Percentiles rank a stretch among this genome's conserved stretches.
Conservation (phyloP, 2,113 vertebrate species). For the Heterochromis multidens region DNA sequence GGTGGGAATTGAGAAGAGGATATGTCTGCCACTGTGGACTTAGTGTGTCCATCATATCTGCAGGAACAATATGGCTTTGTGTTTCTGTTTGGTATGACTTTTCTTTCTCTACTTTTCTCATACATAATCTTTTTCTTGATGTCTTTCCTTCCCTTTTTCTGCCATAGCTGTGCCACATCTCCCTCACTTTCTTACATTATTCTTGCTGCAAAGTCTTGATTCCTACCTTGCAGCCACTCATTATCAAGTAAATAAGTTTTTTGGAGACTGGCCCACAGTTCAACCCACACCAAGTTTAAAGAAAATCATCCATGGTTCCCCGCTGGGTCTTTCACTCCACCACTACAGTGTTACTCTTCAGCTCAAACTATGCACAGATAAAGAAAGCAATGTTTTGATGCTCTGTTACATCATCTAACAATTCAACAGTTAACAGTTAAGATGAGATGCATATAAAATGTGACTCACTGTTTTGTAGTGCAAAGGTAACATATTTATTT, state of each 20-base stretch:
- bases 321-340: not conserved
- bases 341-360: not conserved
- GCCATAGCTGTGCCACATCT: not conserved
- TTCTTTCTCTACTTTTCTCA: not conserved
- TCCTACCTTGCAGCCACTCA: not conserved
- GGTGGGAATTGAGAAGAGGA: conserved; percentile 11
- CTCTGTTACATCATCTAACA: no score
- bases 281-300: not conserved
- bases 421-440: no score
- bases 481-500: not conserved
- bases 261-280: not conserved
- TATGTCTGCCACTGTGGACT: not conserved
- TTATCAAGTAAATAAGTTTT: not conserved
- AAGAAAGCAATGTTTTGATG: not conserved
- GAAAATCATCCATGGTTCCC: not conserved
- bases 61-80: not conserved
- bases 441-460: no score
- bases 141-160: not conserved
- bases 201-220: not conserved
- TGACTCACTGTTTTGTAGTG: not conserved
- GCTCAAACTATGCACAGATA: not conserved
- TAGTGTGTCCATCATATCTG: conserved; percentile 1
- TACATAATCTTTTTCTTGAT: not conserved
- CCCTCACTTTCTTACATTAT: not conserved
- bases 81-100: not conserved